Percentiles rank a stretch among this genome's conserved stretches.
These are phyloP conservation scores for Myoxocephalus aenaeus DNA, from an alignment of 2,797 vertebrate genomes.

Conservation along the genomic window DNA sequence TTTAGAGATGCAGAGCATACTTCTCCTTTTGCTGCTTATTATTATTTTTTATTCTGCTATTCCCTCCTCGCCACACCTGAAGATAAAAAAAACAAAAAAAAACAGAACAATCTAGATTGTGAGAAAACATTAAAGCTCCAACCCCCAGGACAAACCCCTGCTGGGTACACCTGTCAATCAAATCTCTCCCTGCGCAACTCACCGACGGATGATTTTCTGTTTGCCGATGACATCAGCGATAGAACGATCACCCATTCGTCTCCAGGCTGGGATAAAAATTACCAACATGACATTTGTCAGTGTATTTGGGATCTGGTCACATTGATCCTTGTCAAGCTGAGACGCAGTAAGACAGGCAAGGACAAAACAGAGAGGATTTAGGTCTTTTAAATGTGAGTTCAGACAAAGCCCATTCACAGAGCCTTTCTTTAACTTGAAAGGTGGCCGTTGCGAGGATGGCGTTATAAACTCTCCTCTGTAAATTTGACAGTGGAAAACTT, in stretches of 20 bases:
- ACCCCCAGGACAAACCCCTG: conserved; percentile 70
- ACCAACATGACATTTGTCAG: conserved; percentile 65
- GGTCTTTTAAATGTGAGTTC: conserved; percentile 43
- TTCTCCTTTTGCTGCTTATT: conserved; percentile 10
- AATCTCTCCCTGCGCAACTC: conserved; percentile 45
- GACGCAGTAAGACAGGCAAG: conserved; percentile 33
- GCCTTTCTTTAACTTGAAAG: conserved; percentile 17
- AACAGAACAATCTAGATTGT: conserved; percentile 58
- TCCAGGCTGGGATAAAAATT: conserved; percentile 69
- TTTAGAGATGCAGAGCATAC: conserved; percentile 60
- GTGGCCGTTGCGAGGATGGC: conserved; percentile 4
- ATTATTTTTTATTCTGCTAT: conserved; percentile 31
- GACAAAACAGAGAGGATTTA: conserved; percentile 38
- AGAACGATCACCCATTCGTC: conserved; percentile 71
- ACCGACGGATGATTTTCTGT: conserved; percentile 62
- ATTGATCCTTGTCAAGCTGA: conserved; percentile 67
- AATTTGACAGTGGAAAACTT: neutral
- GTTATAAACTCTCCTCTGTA: neutral
- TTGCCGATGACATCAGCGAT: conserved; percentile 70
- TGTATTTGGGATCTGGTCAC: conserved; percentile 58
- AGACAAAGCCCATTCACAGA: conserved; percentile 15
- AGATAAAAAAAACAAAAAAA: conserved; percentile 43
- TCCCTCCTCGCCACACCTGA: conserved; percentile 49
- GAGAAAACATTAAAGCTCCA: conserved; percentile 74
- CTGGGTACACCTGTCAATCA: conserved; percentile 74